Evolutionary conservation across 2,888 invertebrate genomes (phyloP), one percentile per base, ranked within the genome.

Genomic region (Ophion costatus): DNA sequence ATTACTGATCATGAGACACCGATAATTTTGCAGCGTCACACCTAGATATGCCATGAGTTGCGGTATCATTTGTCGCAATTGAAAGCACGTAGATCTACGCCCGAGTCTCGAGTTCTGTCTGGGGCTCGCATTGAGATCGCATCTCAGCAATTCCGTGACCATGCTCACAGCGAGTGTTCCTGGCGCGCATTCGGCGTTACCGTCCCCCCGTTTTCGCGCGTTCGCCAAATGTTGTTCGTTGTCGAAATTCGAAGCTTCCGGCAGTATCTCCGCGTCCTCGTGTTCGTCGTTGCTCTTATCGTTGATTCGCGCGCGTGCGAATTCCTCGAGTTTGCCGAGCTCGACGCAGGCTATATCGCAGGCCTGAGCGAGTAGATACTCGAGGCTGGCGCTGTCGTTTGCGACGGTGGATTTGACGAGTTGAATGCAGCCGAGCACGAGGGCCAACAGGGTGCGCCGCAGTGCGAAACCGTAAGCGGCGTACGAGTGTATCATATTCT

Each of bases 81-180:
- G 93, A 9, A 89, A 84, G 81, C 91, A 91, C 5, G 89, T 88
- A 0, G 88, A 84, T 81, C 88, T 90, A 0, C 88, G 86, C 42
- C 87, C 88, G 9, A 86, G 84, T 4, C 88, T 90, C n/a, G 83
- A 82, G 11, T 83, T 45, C 38, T 86, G 78, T 57, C 73, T 64
- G 7, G 76, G 42, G 20, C 79, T 83, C 0, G 82, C 74, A 22
- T 89, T 87, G 3, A 88, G 81, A 75, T 88, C 89, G 1, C 87
- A 89, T 51, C 92, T 88, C 20, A 93, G 83, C 56, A 93, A 67
- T 57, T 92, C 90, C 3, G 92, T 93, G 4, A 93, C 92, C 86
- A 93, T 88, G 63, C 91, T 91, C 33, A 93, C 89, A 6, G 93
- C 90, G 29, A 94, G 83, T 0, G 92, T 93, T 0, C 93, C 93